Percentiles rank a stretch among this genome's conserved stretches.
Conservation (phyloP, 2,113 vertebrate genomes). For the Solenodon paradoxus region DNA sequence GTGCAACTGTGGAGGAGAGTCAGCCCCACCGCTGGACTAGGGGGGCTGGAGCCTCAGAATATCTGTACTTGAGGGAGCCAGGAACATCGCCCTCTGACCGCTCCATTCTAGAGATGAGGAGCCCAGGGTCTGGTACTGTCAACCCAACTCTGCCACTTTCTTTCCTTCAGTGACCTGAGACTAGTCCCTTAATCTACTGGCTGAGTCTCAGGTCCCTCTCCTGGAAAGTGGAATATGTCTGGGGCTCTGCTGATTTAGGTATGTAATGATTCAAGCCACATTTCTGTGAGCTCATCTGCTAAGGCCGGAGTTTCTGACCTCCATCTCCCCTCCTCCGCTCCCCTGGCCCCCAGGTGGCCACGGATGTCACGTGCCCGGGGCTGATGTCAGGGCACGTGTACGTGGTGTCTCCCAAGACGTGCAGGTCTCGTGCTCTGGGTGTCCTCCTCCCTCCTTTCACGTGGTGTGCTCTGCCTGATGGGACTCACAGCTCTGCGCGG, state of each 20-base stretch:
- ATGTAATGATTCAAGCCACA: not conserved
- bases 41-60: not conserved
- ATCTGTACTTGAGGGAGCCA: not conserved
- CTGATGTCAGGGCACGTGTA: accelerated
- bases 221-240: not conserved
- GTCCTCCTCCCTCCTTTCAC: no score
- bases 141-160: not conserved
- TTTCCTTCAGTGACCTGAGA: not conserved
- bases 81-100: accelerated
- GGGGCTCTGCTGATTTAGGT: not conserved
- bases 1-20: not conserved
- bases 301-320: not conserved
- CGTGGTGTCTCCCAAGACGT: not conserved
- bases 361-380: accelerated
- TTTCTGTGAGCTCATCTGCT: not conserved
- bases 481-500: accelerated
- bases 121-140: not conserved
- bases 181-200: not conserved
- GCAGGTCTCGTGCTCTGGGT: no score
- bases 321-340: not conserved
- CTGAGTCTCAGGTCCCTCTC: not conserved
- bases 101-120: not conserved
- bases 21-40: not conserved
- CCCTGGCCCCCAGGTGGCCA: no score
- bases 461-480: accelerated